Conservation (phyloP, 2,888 invertebrate species). For the Parelbella ahira region DNA sequence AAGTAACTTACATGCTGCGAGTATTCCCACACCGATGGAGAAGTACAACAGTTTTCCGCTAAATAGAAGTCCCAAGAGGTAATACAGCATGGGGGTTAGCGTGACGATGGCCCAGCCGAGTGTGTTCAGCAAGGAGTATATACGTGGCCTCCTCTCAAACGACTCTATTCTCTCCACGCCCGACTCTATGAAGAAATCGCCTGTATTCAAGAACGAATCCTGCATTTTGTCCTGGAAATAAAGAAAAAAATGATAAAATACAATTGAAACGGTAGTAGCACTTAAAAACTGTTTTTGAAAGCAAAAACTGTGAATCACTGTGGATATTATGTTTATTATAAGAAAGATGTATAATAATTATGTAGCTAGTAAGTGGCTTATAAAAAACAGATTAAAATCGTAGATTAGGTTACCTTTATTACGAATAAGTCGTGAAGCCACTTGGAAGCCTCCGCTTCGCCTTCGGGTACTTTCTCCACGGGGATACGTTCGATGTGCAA, state of each 20-base stretch:
- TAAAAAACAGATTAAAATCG: background rate
- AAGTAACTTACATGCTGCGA: constrained; percentile 86
- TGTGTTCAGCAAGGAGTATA: constrained; percentile 86
- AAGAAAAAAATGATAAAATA: no score
- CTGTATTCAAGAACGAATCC: constrained; percentile 86
- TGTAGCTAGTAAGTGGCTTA: no score
- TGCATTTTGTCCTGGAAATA: constrained; percentile 86
- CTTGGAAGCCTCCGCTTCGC: constrained; percentile 85
- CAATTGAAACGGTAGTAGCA: no score
- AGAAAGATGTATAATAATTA: no score
- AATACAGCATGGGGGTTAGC: constrained; percentile 86
- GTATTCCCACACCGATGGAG: constrained; percentile 84
- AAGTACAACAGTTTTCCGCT: constrained; percentile 87
- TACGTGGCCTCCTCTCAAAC: constrained; percentile 80
- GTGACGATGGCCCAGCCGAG: constrained; percentile 85
- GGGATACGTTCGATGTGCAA: constrained; percentile 91
- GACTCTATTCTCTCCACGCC: constrained; percentile 83
- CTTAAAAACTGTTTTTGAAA: no score
- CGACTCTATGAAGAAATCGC: constrained; percentile 89
- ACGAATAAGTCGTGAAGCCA: constrained; percentile 92
- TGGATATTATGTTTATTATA: no score
- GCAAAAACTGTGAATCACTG: no score
- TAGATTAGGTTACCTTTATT: constrained; percentile 83
- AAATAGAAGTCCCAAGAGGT: constrained; percentile 83
- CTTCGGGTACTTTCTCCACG: constrained; percentile 88